Conservation (phyloP, 2,888 invertebrate species). For the Ochropleura plecta region DNA sequence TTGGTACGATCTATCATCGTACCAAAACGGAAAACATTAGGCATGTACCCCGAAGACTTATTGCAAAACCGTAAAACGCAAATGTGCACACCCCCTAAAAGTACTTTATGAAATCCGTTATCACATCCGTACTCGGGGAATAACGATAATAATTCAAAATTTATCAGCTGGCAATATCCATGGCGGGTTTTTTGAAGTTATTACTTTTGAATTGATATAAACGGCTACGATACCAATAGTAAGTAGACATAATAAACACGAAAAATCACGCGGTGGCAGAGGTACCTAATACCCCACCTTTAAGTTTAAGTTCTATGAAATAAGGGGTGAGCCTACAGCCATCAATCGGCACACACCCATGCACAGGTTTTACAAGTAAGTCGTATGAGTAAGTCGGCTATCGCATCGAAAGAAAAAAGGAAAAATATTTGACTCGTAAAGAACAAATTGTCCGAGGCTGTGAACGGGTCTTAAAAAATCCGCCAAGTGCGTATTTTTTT, state of each 20-base stretch:
- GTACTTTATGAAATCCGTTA: slow-evolving; percentile 54
- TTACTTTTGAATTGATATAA: slow-evolving; percentile 67
- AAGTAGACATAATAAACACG: background rate
- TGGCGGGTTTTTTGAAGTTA: slow-evolving; percentile 60
- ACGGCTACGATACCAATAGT: slow-evolving; percentile 36
- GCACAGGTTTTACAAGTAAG: too few species aligned
- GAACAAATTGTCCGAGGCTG: too few species aligned
- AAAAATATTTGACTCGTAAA: too few species aligned
- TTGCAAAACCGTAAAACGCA: slow-evolving; percentile 42
- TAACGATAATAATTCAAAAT: slow-evolving; percentile 67
- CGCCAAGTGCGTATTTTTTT: too few species aligned
- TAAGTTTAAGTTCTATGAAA: too few species aligned
- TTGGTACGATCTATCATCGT: slow-evolving; percentile 28
- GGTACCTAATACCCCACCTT: too few species aligned
- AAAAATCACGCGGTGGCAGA: too few species aligned
- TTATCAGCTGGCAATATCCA: slow-evolving; percentile 63
- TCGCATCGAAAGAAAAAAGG: too few species aligned
- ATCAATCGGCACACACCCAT: too few species aligned
- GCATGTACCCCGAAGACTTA: slow-evolving; percentile 34
- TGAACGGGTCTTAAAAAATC: too few species aligned
- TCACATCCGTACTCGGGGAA: slow-evolving; percentile 44
- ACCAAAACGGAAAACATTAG: slow-evolving; percentile 44
- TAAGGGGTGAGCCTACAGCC: too few species aligned
- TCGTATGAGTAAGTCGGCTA: too few species aligned
- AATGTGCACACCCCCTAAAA: slow-evolving; percentile 45